Percentiles rank a stretch among this genome's conserved stretches.
These are phyloP conservation scores for Aphelinus atriplicis DNA, from an alignment of 1,140 invertebrate species.

Conservation along the genomic window DNA sequence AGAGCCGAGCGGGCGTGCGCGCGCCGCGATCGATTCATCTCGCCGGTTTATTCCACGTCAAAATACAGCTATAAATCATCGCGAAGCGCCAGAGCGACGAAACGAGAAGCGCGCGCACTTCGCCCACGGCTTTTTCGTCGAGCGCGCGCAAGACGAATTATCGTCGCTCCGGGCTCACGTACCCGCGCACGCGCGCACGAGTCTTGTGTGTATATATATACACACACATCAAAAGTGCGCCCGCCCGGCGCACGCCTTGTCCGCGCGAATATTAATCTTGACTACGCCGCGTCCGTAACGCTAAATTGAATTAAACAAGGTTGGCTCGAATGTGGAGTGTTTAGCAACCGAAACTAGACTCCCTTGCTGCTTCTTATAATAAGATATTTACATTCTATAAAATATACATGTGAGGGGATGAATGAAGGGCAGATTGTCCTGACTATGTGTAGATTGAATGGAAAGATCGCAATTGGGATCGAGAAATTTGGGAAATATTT, in stretches of 20 bases:
- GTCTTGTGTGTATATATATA: not conserved
- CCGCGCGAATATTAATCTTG: conserved; percentile 61
- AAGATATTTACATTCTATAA: no score
- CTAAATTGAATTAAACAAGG: no score
- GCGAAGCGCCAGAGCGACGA: conserved; percentile 44
- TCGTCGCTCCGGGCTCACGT: not conserved
- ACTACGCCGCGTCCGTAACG: no score
- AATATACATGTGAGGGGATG: no score
- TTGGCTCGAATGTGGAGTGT: no score
- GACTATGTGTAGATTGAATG: no score
- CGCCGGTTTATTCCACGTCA: conserved; percentile 63
- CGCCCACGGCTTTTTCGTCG: not conserved
- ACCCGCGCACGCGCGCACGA: not conserved
- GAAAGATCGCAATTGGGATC: no score
- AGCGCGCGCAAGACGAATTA: conserved; percentile 21
- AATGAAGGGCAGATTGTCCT: no score
- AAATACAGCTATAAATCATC: conserved; percentile 67
- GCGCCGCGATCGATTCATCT: conserved; percentile 62
- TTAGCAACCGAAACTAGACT: no score
- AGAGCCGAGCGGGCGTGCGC: conserved; percentile 49
- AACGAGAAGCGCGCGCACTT: conserved; percentile 9
- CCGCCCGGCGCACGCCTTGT: conserved; percentile 40
- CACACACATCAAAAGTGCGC: not conserved
- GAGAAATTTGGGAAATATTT: no score
- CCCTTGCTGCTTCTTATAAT: no score